Percentiles rank a stretch among this genome's conserved stretches.
These are phyloP conservation scores for Oxyruncus cristatus DNA, from an alignment of 2,113 vertebrate genomes.

Conservation along the genomic window DNA sequence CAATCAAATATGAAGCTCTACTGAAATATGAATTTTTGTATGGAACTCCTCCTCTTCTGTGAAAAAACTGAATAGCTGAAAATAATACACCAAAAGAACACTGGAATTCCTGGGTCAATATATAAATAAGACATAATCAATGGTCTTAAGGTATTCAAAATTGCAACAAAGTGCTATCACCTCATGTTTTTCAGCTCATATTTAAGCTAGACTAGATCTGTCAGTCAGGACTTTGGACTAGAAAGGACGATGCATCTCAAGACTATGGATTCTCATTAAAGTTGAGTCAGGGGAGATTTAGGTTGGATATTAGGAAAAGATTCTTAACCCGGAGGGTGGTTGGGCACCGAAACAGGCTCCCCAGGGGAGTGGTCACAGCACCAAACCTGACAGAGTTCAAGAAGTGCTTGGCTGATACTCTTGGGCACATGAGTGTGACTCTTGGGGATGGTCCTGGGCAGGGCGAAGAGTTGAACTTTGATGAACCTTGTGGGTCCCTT, in stretches of 20 bases:
- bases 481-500: neutral
- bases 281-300: neutral
- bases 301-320: neutral
- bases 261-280: neutral
- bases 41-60: neutral
- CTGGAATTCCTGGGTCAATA: neutral
- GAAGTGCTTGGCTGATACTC: neutral
- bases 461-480: neutral
- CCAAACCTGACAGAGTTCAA: neutral
- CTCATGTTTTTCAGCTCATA: neutral
- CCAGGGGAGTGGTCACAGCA: neutral
- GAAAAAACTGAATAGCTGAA: neutral
- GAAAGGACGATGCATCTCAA: neutral
- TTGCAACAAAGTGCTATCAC: fast-evolving
- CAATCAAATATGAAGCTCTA: neutral
- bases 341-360: neutral
- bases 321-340: neutral
- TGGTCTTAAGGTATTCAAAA: neutral
- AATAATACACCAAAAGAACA: neutral
- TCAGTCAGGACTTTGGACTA: neutral
- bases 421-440: too few relatives aligned
- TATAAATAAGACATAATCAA: neutral
- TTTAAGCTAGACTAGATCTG: neutral
- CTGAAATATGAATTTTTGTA: neutral
- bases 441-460: too few relatives aligned